These are phyloP conservation scores for Tetragonula carbonaria DNA, from an alignment of 2,888 invertebrate genomes.

Conservation along the genomic window DNA sequence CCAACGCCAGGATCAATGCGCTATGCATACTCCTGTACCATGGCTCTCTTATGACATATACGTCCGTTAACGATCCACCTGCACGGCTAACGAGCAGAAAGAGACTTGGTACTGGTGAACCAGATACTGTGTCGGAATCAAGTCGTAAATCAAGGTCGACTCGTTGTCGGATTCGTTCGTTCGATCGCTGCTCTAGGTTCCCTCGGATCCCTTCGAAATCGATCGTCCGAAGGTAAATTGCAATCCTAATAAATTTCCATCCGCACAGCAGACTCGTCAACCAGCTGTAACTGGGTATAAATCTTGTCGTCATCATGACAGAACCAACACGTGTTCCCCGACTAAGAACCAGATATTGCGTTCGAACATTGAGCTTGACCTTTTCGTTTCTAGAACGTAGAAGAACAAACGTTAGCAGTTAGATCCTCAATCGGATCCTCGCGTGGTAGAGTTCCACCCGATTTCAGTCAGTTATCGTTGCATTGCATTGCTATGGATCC, in stretches of 20 bases:
- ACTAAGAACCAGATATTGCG: too few relatives aligned
- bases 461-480: background rate
- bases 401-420: background rate
- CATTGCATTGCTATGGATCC: background rate
- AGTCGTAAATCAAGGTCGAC: slow-evolving; percentile 52
- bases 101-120: slow-evolving; percentile 47
- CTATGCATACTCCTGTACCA: background rate
- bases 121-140: slow-evolving; percentile 43
- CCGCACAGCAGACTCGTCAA: background rate
- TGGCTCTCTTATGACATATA: slow-evolving; percentile 20
- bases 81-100: slow-evolving; percentile 45
- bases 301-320: background rate
- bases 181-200: background rate
- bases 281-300: slow-evolving; percentile 8
- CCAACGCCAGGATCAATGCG: slow-evolving; percentile 12
- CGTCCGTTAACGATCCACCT: slow-evolving; percentile 53
- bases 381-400: background rate
- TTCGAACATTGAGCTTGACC: background rate
- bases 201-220: slow-evolving; percentile 4
- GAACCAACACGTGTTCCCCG: background rate
- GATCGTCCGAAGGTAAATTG: slow-evolving; percentile 21
- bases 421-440: background rate
- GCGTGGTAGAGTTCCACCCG: background rate
- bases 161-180: slow-evolving; percentile 15
- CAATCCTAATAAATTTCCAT: slow-evolving; percentile 23